phyloP scores from a whole-genome alignment of 2,888 invertebrate genomes.

The Aromia moschata region DNA sequence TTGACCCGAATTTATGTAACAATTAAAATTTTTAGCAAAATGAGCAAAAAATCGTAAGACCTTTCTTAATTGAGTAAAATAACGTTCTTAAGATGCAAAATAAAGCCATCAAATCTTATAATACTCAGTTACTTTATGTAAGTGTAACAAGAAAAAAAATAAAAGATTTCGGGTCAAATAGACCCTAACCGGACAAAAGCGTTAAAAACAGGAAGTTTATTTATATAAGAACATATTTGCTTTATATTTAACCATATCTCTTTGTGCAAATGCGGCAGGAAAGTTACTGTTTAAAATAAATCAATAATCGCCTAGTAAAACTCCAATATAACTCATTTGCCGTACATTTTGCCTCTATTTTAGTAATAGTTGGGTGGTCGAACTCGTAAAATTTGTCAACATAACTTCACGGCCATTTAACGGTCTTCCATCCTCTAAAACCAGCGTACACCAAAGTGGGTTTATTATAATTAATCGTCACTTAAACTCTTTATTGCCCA shows the following conservation, averaged over 20 bases:
- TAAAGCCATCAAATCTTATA: too few species aligned
- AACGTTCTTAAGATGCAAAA: too few species aligned
- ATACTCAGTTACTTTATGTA: too few species aligned
- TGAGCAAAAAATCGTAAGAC: too few species aligned
- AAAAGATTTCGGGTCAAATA: too few species aligned
- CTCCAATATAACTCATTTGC: neutral
- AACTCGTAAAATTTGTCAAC: conserved; percentile 36
- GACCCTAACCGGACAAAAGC: neutral
- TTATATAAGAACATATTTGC: neutral
- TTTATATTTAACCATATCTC: neutral
- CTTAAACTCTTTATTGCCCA: conserved; percentile 23
- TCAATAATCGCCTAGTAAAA: conserved; percentile 22
- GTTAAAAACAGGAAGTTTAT: neutral
- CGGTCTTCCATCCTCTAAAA: conserved; percentile 20
- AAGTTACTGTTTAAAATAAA: conserved; percentile 4
- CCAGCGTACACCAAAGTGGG: conserved; percentile 22
- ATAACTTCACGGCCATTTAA: conserved; percentile 34
- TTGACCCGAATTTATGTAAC: too few species aligned
- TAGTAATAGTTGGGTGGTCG: conserved; percentile 35
- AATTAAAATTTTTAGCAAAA: too few species aligned
- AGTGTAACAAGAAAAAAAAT: too few species aligned
- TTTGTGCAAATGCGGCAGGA: neutral
- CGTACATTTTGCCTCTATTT: conserved; percentile 24
- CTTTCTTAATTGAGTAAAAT: too few species aligned
- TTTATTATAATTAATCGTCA: conserved; percentile 29